phyloP scores from a whole-genome alignment of 2,797 vertebrate genomes.

The Crotalus adamanteus region DNA sequence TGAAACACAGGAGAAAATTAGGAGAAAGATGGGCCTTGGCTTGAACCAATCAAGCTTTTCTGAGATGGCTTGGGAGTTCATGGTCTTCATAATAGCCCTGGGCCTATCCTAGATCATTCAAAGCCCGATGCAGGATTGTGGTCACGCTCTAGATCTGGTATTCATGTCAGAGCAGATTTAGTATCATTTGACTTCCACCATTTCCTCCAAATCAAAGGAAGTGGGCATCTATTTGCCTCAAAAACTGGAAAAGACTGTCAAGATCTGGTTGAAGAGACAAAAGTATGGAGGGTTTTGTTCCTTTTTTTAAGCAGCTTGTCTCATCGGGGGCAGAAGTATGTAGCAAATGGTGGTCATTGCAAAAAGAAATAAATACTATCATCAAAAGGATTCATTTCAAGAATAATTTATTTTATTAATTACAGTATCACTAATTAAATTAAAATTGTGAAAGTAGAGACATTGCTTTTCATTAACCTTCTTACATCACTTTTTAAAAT shows the following conservation, averaged over 20 bases:
- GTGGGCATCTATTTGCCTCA: background rate
- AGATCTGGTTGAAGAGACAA: background rate
- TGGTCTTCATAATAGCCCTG: rapidly evolving
- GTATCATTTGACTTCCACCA: background rate
- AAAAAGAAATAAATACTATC: background rate
- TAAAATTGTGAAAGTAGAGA: background rate
- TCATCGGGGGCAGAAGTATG: background rate
- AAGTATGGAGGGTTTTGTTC: background rate
- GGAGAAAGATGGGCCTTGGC: too few relatives aligned
- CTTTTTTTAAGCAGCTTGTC: background rate
- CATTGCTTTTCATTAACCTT: background rate
- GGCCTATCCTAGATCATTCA: background rate
- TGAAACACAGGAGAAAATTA: too few relatives aligned
- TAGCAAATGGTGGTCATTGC: background rate
- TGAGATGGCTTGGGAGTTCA: background rate
- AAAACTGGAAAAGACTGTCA: background rate
- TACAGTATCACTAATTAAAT: background rate
- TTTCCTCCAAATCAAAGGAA: background rate
- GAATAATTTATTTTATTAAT: background rate
- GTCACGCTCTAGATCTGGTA: background rate
- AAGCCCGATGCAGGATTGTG: background rate
- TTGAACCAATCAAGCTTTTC: background rate
- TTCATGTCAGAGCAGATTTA: background rate
- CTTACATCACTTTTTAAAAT: background rate
- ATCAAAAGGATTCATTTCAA: background rate